Evolutionary conservation across 2,113 vertebrate genomes (phyloP), one percentile per base, ranked within the genome.

Genomic region (Carettochelys insculpta): DNA sequence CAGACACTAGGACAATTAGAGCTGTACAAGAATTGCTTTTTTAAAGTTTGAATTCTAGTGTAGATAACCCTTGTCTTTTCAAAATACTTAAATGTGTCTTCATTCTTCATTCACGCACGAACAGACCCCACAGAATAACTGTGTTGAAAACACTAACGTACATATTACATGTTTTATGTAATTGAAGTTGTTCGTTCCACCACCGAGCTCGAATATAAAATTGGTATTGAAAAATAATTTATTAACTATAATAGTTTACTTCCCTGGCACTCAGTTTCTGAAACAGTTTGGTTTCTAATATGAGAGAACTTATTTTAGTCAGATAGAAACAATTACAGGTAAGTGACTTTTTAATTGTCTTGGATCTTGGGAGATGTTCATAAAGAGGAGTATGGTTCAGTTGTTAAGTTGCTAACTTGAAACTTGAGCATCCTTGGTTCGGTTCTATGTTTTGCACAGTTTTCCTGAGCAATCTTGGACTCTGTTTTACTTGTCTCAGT

Each of bases 1-100:
- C 27, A 22, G 5, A 43, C 12, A 16, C 5, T 43, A 0, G 3
- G 34, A 3, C 61, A 1, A 52, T 27, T 29, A 1, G 0, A 50
- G 13, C 38, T 80, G 52, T 13, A 4, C 48, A 12, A 19, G 31
- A 87, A 83, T 81, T 86, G 51, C 2, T 8, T 14, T 3, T 25
- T 48, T 41, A 10, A 91, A 53, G 75, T 50, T 80, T 14, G 82
- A 31, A 61, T 80, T 45, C 22, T 50, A 25, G 38, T 86, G 51
- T 38, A 0, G 41, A 4, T 4, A 78, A 43, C 27, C 24, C 4
- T 5, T 3, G 16, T 45, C 29, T 5, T 75, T 43, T 45, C 24
- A 43, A 75, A 75, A 45, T 43, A 16, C 25, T 43, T 22, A 45
- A 16, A 29, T 45, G 11, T 14, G 38, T 14, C 71, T 45, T 45